Base-by-base conservation (phyloP, 2,888 invertebrate genomes). In the Drosophila monieri region DNA sequence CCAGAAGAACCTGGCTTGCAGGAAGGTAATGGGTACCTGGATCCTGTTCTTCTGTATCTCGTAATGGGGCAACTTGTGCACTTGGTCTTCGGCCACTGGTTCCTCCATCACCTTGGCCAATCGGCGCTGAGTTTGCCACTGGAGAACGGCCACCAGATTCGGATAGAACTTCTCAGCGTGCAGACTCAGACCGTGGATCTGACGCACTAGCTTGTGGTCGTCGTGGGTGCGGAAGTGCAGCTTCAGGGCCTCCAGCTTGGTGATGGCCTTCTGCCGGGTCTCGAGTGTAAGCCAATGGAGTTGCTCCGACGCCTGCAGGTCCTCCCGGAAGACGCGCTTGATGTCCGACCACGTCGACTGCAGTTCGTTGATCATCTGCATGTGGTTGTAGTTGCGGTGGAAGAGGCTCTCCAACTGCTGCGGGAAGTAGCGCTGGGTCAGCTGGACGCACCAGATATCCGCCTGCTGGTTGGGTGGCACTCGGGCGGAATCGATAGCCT, bases 1-100 rank as follows among this genome's bases (percentile, higher is more conserved):
- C 83, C 89, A 90, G 51, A 91, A 87, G 74, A 90, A 89, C 2
- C 90, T 88, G 1, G 89, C 80, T 55, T 91, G 90, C 18, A 91
- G 57, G 14, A 90, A 87, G 0, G 87, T 89, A 35, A 89, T 76
- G 0, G 91, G 89, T 25, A 90, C 84, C 27, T 78, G 75, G 39
- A 91, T 85, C 58, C 83, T 85, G 59, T 91, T 91, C 12, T 68
- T 79, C 23, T 73, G 83, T 23, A 80, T 57, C 2, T 83, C 80
- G 44, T 89, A 90, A 58, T 87, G 87, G 0, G 88, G 89, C 48
- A 89, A 70, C 44, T 79, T 80, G 37, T 89, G 72, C 4, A 86
- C 78, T 3, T 66, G 15, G n/a, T 83, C 81, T 2, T 61, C 59
- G 5, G 72, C 23, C n/a, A 69, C 66, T 0, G 90, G 89, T 10